Percentiles rank a stretch among this genome's conserved stretches.
phyloP scores from a whole-genome alignment of 1,140 invertebrate genomes.

The Drosophila parabipectinata region DNA sequence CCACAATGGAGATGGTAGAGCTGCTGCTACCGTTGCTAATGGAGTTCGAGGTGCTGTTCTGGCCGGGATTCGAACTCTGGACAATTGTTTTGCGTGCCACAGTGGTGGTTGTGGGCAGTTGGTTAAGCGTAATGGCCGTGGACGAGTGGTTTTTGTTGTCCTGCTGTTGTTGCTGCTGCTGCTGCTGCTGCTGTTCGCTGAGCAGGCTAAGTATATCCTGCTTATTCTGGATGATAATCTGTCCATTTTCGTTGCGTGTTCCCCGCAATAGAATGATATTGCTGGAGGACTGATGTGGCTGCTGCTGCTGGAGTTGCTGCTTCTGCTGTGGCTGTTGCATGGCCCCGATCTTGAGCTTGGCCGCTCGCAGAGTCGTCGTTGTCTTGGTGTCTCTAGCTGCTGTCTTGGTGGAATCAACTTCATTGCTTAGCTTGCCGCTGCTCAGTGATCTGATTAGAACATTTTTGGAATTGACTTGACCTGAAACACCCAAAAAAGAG shows the following conservation, averaged over 20 bases:
- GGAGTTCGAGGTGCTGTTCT: background rate
- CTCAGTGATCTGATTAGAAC: conserved; percentile 68
- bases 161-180: conserved; percentile 29
- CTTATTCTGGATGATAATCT: conserved; percentile 83
- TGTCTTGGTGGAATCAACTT: conserved; percentile 40
- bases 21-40: conserved; percentile 25
- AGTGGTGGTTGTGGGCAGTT: conserved; percentile 76
- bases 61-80: conserved; percentile 25
- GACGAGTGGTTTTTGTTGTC: conserved; percentile 45
- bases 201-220: conserved; percentile 81
- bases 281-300: conserved; percentile 51
- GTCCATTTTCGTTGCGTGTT: conserved; percentile 83
- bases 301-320: conserved; percentile 61
- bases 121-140: conserved; percentile 74
- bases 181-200: conserved; percentile 73
- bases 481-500: conserved; percentile 17
- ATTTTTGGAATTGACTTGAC: conserved; percentile 57
- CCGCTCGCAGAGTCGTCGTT: conserved; percentile 66
- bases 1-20: conserved; percentile 64
- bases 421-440: conserved; percentile 71
- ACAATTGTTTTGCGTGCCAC: conserved; percentile 71
- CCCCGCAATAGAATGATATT: conserved; percentile 83
- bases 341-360: conserved; percentile 77
- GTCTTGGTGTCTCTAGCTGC: conserved; percentile 55
- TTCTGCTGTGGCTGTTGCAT: conserved; percentile 75